These are phyloP conservation scores for Cremastinae sp. DNA, from an alignment of 2,888 invertebrate species.

Conservation along the genomic window DNA sequence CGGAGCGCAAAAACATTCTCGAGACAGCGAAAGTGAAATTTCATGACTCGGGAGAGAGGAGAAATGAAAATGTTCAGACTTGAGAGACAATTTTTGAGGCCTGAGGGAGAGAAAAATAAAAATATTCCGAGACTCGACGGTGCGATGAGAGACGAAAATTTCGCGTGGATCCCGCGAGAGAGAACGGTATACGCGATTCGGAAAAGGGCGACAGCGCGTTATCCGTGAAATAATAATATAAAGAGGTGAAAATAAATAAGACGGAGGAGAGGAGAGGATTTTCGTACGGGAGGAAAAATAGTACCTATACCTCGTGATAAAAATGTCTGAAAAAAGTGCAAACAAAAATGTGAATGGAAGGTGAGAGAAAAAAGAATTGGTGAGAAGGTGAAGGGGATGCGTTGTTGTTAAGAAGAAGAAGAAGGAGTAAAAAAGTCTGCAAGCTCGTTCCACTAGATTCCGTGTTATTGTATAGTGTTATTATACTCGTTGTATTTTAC, in stretches of 20 bases:
- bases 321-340: slow-evolving; percentile 58
- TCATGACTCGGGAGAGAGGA: no score
- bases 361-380: slow-evolving; percentile 22
- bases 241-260: slow-evolving; percentile 24
- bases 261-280: slow-evolving; percentile 54
- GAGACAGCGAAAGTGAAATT: no score
- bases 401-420: slow-evolving; percentile 62
- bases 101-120: no score
- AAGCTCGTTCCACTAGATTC: slow-evolving; percentile 64
- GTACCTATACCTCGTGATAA: slow-evolving; percentile 66
- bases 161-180: background rate
- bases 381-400: slow-evolving; percentile 57
- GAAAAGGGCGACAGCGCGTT: slow-evolving; percentile 38
- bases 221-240: slow-evolving; percentile 54
- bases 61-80: no score
- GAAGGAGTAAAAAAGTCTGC: slow-evolving; percentile 58
- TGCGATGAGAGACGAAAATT: background rate
- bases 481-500: slow-evolving; percentile 65
- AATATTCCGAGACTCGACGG: no score
- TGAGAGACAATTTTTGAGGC: no score
- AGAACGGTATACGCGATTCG: slow-evolving; percentile 10
- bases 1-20: no score
- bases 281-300: slow-evolving; percentile 58
- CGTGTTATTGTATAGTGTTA: slow-evolving; percentile 68
- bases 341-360: slow-evolving; percentile 39